A percentile compares a stretch with the other conserved stretches of the same genome.
phyloP scores from a whole-genome alignment of 2,797 vertebrate genomes.

The Aphelocoma californica region DNA sequence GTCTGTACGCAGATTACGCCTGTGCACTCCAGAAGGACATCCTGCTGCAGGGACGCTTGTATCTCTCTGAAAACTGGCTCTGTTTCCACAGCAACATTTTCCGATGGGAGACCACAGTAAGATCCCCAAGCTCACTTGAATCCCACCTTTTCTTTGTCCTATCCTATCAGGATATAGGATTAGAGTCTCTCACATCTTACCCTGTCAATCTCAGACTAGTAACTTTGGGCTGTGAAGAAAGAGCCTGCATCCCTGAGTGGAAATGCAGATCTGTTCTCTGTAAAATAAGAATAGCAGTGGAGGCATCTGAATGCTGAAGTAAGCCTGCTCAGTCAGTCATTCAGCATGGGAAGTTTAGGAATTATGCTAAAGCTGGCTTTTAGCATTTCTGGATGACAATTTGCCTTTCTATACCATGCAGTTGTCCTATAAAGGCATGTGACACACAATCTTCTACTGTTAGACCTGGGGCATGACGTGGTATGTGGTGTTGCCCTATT shows the following conservation, averaged over 20 bases:
- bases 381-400: not conserved
- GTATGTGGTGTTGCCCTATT: not conserved
- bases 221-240: not conserved
- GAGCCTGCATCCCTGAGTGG: not conserved
- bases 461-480: not conserved
- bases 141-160: not conserved
- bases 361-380: not conserved
- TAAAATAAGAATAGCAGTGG: not conserved
- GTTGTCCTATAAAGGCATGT: not conserved
- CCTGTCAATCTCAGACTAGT: not conserved
- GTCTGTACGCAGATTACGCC: slow-evolving; percentile 81
- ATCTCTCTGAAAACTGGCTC: slow-evolving; percentile 89
- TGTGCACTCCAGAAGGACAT: slow-evolving; percentile 95
- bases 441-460: not conserved
- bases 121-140: not conserved
- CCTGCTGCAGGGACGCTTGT: slow-evolving; percentile 90
- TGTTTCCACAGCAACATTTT: slow-evolving; percentile 98
- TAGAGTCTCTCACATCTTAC: not conserved
- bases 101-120: slow-evolving; percentile 90
- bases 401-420: not conserved
- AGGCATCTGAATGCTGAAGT: not conserved
- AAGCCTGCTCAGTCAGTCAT: not conserved
- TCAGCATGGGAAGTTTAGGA: not conserved
- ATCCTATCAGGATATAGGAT: not conserved
- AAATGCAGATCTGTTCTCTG: not conserved